Evolutionary conservation across 2,113 vertebrate genomes (phyloP), one percentile per base, ranked within the genome.

Genomic region (Myrmecophaga tridactyla): DNA sequence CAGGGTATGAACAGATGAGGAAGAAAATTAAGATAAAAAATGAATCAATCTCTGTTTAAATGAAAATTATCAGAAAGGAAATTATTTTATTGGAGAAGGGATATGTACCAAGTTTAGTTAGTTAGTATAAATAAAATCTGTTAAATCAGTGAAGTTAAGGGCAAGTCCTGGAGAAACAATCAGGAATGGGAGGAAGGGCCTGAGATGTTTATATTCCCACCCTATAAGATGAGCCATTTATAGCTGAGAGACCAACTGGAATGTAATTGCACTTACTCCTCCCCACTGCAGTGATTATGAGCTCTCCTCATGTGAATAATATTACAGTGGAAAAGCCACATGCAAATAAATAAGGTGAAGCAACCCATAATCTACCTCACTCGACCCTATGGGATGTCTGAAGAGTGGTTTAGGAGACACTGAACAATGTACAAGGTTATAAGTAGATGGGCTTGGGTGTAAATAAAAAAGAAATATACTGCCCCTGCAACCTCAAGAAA

Each of bases 71-170:
- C 80, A 60, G 72, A 58, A 92, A 77, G 25, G 11, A 70, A 62
- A 80, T 58, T 84, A 7, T 90, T 72, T 48, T 85, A 18, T 73
- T 80, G 31, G 36, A 80, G 58, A 65, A 81, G 34, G 65, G 65
- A 46, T 81, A 85, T 41, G 8, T 36, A 34, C 43, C 20, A 84
- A 75, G 63, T 73, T 34, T 67, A 65, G 67, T 34, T 67, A 65
- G 67, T 63, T 78, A 25, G 43, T 58, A 58, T 39, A 77, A 94
- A 60, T 14, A 82, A 27, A 76, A 84, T 62, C 8, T 41, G 27
- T 62, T 89, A 48, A 69, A 46, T 73, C 27, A 76, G 13, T 25
- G 41, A 78, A 69, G 51, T 60, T 4, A 58, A 10, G 46, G 18
- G 31, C 15, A 20, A 20, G 17, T 67, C 73, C 43, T 53, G 43